phyloP scores from a whole-genome alignment of 2,888 invertebrate genomes.

The Epinotia nisella region DNA sequence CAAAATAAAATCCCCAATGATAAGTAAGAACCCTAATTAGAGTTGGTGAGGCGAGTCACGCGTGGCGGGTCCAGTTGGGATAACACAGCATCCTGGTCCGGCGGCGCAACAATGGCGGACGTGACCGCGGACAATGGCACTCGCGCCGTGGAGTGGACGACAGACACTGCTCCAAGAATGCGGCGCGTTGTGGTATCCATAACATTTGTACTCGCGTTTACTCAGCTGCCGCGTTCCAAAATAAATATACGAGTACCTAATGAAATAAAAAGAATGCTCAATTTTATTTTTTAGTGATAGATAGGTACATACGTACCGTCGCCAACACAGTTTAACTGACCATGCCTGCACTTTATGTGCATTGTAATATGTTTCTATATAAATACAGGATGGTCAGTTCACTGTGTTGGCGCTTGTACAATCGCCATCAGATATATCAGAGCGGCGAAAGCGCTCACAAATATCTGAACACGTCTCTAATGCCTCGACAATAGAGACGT shows the following conservation, averaged over 20 bases:
- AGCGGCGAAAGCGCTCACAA: too few species aligned
- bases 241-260: conserved; percentile 36
- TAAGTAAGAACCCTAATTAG: conserved; percentile 63
- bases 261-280: conserved; percentile 18
- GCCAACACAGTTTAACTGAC: too few species aligned
- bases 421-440: too few species aligned
- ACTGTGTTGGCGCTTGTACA: too few species aligned
- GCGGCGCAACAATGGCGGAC: conserved; percentile 66
- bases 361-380: too few species aligned
- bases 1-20: conserved; percentile 48
- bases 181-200: conserved; percentile 60
- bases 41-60: conserved; percentile 61
- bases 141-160: conserved; percentile 47
- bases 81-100: conserved; percentile 80
- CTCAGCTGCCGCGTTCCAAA: conserved; percentile 59
- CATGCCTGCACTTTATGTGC: too few species aligned
- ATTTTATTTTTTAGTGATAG: background rate
- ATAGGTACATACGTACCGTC: background rate
- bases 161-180: conserved; percentile 46
- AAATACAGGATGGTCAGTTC: too few species aligned
- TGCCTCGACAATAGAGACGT: too few species aligned
- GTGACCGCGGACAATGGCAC: conserved; percentile 77
- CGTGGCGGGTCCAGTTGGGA: conserved; percentile 80
- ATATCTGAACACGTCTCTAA: too few species aligned
- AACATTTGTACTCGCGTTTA: conserved; percentile 56